Base-by-base conservation (phyloP, 2,113 vertebrate genomes). In the Dinomys branickii region DNA sequence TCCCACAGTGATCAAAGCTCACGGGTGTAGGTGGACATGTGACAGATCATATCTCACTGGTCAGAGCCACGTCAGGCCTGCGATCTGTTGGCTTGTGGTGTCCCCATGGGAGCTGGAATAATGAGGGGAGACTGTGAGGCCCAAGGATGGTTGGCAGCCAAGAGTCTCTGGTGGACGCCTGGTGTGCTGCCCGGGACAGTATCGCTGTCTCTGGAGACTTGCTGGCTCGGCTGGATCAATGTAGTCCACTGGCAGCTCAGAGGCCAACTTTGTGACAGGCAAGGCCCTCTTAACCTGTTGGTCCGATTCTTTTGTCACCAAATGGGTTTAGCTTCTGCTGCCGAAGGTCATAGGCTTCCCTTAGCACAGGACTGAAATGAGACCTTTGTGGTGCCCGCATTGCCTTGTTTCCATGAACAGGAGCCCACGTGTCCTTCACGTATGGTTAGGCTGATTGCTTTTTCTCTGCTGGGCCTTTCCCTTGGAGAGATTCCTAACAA, bases 401-500 rank as follows among this genome's bases (percentile, higher is more conserved):
- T 67, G 44, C 63, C 19, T 90, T 90, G 67, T 86, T 85, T 90
- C 94, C 96, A 83, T 90, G 88, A 7, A 90, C 17, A 44, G 7
- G 85, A 92, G 65, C 94, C 85, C 35, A 1, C 1, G 0, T 41
- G 26, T 30, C 65, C 85, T 30, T 82, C 92, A n/a, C 83, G 47
- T 88, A 24, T 41, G 77, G 92, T 73, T 94, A 61, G 90, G 33
- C 82, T 47, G 87, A 59, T 88, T 54, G 87, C 92, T 92, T 92
- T 95, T 91, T 84, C 92, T 88, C 84, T 61, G 88, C 82, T 78
- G 50, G 71, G 65, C 78, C 77, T 95, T 85, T 77, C 88, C 59
- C 90, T 95, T 50, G 16, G 80, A 92, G 87, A 92, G 94, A 85
- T 69, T 85, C 88, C 69, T 94, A 61, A 67, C 63, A 85, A 92